Evolutionary conservation across 2,888 invertebrate genomes (phyloP), one percentile per base, ranked within the genome.

Genomic region (Macrosiphum euphorbiae): DNA sequence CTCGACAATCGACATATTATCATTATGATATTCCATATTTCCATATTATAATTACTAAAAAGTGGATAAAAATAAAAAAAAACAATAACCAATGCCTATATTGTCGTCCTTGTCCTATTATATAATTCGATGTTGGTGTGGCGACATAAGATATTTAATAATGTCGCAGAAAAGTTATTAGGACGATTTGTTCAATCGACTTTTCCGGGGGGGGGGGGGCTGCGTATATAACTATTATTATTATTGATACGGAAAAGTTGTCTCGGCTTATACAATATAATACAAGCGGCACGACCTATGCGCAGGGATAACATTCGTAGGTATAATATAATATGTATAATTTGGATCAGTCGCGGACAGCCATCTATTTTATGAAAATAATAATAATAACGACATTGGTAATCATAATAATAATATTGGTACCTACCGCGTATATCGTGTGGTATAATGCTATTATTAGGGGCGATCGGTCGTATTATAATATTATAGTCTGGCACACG

Each of bases 291-390:
- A 26, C 88, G 35, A 52, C 20, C 52, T 52, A 13, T 16, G 58
- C 41, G 24, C 41, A 13, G 41, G 13, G 41, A n/a, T 35, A 50
- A n/a, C 26, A 55, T 67, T 11, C 24, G 47, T 67, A 44, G 44
- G 28, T 41, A 61, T 28, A 58, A 7, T 86, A 28, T 47, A 50
- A 26, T 88, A 41, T 24, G 85, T 85, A 91, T 91, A 91, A 91
- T 91, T 91, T 91, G 85, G 55, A 85, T 58, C 55, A 84, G 13
- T 85, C 28, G 24, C 26, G 41, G 20, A n/a, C 44, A 28, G 89
- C 20, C 89, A 10, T 90, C 13, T 35, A 78, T 67, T 67, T 35
- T 16, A 78, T 8, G 35, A 20, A 35, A 35, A 78, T 24, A 35
- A 20, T 78, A 35, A 20, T 78, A 78, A 78, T 78, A 78, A 78